Conservation (phyloP, 1,140 invertebrate genomes). For the Macrobrachium nipponense region DNA sequence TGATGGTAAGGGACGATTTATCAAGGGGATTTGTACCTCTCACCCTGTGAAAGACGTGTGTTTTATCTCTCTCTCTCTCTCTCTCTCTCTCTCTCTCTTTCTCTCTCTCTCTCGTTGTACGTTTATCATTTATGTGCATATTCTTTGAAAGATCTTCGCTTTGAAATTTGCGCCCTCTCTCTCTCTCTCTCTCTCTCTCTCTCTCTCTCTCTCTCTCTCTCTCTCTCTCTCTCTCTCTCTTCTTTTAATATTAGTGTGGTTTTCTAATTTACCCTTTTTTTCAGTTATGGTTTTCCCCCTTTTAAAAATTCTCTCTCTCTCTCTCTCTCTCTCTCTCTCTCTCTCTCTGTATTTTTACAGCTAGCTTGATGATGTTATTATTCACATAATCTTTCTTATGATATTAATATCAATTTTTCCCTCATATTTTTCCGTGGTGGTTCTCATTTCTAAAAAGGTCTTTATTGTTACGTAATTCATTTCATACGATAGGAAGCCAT, state of each 20-base stretch:
- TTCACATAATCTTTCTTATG: neutral
- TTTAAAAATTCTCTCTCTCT: neutral
- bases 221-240: neutral
- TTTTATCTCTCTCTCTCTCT: conserved; percentile 7
- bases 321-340: neutral
- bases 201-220: neutral
- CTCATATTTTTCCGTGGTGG: neutral
- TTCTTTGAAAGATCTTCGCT: too few relatives aligned
- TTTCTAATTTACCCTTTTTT: neutral
- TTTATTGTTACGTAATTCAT: too few relatives aligned
- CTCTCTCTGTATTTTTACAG: neutral
- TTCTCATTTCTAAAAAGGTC: neutral
- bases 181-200: neutral
- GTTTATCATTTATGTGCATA: too few relatives aligned
- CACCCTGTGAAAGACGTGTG: neutral
- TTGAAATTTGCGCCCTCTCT: too few relatives aligned
- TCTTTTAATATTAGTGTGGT: neutral
- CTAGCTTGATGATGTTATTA: neutral
- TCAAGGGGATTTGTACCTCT: neutral
- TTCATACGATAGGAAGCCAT: too few relatives aligned
- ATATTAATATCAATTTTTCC: neutral
- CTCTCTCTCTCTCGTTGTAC: neutral
- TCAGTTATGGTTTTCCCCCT: neutral
- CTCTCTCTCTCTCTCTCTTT: neutral
- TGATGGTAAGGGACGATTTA: too few relatives aligned